Percentiles rank a stretch among this genome's conserved stretches.
These are phyloP conservation scores for Orientallactaga bullata DNA, from an alignment of 2,113 vertebrate species.

Conservation along the genomic window DNA sequence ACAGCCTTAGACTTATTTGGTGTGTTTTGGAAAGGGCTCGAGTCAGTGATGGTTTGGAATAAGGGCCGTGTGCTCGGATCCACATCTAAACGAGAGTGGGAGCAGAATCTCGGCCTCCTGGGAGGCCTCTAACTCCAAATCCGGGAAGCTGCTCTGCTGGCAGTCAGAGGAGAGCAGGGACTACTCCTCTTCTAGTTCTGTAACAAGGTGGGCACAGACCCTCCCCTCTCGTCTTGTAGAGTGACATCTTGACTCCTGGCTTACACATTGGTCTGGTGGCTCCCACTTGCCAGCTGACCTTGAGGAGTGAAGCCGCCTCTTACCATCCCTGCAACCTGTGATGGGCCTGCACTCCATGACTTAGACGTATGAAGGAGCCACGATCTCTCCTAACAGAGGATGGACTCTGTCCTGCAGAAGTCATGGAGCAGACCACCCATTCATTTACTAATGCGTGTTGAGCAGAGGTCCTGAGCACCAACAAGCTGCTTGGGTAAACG, in stretches of 20 bases:
- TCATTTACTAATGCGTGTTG: conserved; percentile 55
- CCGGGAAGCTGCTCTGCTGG: conserved; percentile 62
- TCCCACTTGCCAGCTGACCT: not conserved
- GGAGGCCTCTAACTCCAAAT: conserved; percentile 40
- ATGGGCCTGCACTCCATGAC: not conserved
- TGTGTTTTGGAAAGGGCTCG: conserved; percentile 36
- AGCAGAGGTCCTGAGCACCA: conserved; percentile 22
- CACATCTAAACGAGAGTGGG: conserved; percentile 60
- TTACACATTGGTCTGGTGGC: not conserved
- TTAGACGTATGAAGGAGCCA: not conserved
- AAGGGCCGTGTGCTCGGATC: not conserved
- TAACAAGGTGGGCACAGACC: not conserved
- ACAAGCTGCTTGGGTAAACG: conserved; percentile 21
- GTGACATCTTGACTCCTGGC: conserved; percentile 18
- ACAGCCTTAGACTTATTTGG: conserved; percentile 77
- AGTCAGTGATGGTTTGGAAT: not conserved
- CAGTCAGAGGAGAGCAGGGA: conserved; percentile 12
- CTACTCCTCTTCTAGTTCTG: conserved; percentile 65
- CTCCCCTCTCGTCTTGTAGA: not conserved
- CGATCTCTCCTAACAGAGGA: not conserved
- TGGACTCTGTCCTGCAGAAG: not conserved
- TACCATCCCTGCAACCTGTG: not conserved
- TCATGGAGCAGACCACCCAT: conserved; percentile 21
- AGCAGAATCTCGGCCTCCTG: not conserved
- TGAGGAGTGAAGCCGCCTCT: not conserved